A percentile compares a stretch with the other conserved stretches of the same genome.
Conservation (phyloP, 2,113 vertebrate species). For the Ornithorhynchus anatinus region DNA sequence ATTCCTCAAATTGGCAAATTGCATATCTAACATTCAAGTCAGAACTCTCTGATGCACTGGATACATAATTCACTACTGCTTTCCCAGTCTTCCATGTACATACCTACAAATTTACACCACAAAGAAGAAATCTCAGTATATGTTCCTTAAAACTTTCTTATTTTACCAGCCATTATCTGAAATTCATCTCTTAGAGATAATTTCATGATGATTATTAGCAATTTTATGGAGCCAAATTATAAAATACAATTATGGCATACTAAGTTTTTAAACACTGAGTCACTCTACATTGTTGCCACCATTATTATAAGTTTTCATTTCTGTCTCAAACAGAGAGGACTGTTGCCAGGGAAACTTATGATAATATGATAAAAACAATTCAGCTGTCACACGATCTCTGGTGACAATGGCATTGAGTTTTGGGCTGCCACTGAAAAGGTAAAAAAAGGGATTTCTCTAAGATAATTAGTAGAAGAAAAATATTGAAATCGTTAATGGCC, state of each 20-base stretch:
- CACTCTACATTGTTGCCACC: background rate
- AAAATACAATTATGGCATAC: rapidly evolving
- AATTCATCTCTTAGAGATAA: background rate
- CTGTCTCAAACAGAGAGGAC: background rate
- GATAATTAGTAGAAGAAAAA: background rate
- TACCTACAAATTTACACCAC: no score
- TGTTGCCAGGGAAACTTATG: background rate
- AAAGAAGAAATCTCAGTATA: no score
- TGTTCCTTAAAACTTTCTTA: background rate
- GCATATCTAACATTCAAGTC: no score
- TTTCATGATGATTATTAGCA: rapidly evolving
- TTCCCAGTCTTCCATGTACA: no score
- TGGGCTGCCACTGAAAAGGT: background rate
- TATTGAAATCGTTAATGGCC: background rate
- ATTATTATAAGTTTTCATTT: background rate
- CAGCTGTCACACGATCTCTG: background rate
- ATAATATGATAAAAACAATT: background rate
- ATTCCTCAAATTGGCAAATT: no score
- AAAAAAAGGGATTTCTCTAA: background rate
- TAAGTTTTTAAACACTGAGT: background rate
- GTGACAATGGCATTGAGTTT: background rate
- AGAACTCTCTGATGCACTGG: no score
- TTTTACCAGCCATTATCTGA: background rate
- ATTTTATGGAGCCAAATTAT: background rate
- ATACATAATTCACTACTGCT: no score